A percentile compares a stretch with the other conserved stretches of the same genome.
phyloP scores from a whole-genome alignment of 1,140 invertebrate genomes.

The Drosophila aff. region DNA sequence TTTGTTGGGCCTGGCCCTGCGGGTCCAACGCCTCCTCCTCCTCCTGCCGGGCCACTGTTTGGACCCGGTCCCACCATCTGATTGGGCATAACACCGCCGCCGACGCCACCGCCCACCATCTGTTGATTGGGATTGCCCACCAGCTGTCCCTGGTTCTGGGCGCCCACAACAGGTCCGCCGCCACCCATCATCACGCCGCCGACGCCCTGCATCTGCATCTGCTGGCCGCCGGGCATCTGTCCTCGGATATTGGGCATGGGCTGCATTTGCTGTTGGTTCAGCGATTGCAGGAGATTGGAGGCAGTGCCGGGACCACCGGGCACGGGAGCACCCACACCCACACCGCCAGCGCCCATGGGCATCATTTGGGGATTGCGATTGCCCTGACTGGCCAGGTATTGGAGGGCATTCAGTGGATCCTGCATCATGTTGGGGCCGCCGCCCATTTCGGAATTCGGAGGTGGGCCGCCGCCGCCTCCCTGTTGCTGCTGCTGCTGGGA shows the following conservation, averaged over 20 bases:
- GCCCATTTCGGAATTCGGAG: slow-evolving; percentile 73
- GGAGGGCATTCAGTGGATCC: slow-evolving; percentile 94
- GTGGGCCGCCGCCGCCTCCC: slow-evolving; percentile 38
- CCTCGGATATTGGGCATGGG: slow-evolving; percentile 78
- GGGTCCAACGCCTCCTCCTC: slow-evolving; percentile 30
- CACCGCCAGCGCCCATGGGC: slow-evolving; percentile 85
- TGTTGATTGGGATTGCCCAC: slow-evolving; percentile 85
- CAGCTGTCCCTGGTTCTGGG: slow-evolving; percentile 85
- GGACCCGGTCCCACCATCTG: slow-evolving; percentile 84
- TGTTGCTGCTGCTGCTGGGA: slow-evolving; percentile 55
- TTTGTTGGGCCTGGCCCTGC: slow-evolving; percentile 49
- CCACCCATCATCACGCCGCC: slow-evolving; percentile 76
- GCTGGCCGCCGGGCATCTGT: slow-evolving; percentile 71
- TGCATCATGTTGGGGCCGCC: slow-evolving; percentile 86
- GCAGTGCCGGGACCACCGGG: slow-evolving; percentile 69
- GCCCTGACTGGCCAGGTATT: slow-evolving; percentile 93
- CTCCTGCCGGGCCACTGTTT: slow-evolving; percentile 73
- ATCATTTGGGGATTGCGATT: slow-evolving; percentile 88
- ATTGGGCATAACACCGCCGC: slow-evolving; percentile 69
- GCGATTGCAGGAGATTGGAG: too few relatives aligned
- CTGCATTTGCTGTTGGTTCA: slow-evolving; percentile 82
- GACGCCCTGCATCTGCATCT: slow-evolving; percentile 62
- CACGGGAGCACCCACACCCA: slow-evolving; percentile 74
- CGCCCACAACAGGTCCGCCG: slow-evolving; percentile 50
- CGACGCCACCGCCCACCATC: slow-evolving; percentile 73